Base-by-base conservation (phyloP, 2,113 vertebrate genomes). In the Ammodytes dubius region DNA sequence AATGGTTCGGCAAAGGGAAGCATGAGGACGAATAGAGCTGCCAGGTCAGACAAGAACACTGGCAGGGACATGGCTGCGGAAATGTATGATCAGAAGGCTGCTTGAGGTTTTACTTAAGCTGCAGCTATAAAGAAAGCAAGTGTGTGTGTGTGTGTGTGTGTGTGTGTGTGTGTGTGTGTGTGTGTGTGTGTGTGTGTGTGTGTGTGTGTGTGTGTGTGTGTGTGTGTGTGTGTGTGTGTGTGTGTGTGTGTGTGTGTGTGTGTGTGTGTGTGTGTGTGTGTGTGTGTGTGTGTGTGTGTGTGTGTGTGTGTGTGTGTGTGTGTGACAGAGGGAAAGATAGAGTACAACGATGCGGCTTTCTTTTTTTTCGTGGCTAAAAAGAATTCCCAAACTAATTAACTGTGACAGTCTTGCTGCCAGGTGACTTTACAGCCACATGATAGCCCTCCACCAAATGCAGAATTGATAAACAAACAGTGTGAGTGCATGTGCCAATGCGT, bases 31-130 rank as follows among this genome's bases (percentile, higher is more conserved):
- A 81, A 77, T 70, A 57, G 35, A 81, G 60, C 74, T 83, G 82
- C 75, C 81, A 88, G 75, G 57, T 86, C 74, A 68, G 58, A 82
- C 64, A 60, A 70, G 74, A 85, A 78, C 68, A 45, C 81, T 84
- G 86, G 77, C 92, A 87, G 40, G 77, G 64, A 79, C 64, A 84
- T 43, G 6, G 37, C 60, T 61, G 79, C 84, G 79, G 69, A 90
- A 88, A 88, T 88, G 70, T 87, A 89, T 82, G 68, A 87, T 86
- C 85, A 79, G 79, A 84, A 70, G 80, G 53, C 75, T 83, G 91
- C 77, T 82, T 86, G 87, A 88, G 78, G 77, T 82, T 93, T 90
- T 82, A 74, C 68, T 76, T 80, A 70, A 77, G 66, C 75, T 84
- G 72, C 46, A 83, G 74, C 54, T 50, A 60, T 65, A 70, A 80